A percentile compares a stretch with the other conserved stretches of the same genome.
Evolutionary conservation across 2,888 invertebrate genomes (phyloP).

Genomic region (Koerneria pararmatus): DNA sequence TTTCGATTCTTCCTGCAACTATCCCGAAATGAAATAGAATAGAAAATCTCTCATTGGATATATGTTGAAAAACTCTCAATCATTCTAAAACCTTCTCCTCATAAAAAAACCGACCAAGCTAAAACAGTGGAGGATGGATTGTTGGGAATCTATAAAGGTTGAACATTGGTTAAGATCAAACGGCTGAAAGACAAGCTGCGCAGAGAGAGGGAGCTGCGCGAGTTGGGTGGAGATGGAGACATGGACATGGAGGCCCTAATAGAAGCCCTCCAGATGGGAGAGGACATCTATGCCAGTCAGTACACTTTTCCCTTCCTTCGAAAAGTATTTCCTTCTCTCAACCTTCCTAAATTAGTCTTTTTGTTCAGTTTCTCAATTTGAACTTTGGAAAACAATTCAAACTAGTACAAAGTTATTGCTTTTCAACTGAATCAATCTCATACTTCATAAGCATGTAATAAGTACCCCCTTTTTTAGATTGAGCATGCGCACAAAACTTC

Average conservation of each 20-base stretch:
- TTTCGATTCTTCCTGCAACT: background rate
- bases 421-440: no score
- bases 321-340: background rate
- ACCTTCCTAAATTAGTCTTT: background rate
- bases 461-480: no score
- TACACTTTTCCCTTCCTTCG: background rate
- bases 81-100: no score
- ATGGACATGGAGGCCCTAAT: slow-evolving; percentile 42
- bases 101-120: no score
- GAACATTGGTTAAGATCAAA: slow-evolving; percentile 37
- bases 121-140: no score
- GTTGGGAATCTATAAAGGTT: slow-evolving; percentile 10
- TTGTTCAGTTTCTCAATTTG: background rate
- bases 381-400: no score
- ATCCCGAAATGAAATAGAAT: no score
- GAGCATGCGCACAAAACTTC: no score
- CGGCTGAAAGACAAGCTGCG: slow-evolving; percentile 42
- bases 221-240: slow-evolving; percentile 37
- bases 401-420: no score
- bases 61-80: no score
- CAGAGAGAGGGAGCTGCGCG: slow-evolving; percentile 37
- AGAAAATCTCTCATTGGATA: no score
- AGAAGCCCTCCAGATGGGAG: slow-evolving; percentile 41
- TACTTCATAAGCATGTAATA: no score
- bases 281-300: slow-evolving; percentile 23